Evolutionary conservation across 2,797 vertebrate genomes (phyloP).

Genomic region (Tiaroga cobitis): DNA sequence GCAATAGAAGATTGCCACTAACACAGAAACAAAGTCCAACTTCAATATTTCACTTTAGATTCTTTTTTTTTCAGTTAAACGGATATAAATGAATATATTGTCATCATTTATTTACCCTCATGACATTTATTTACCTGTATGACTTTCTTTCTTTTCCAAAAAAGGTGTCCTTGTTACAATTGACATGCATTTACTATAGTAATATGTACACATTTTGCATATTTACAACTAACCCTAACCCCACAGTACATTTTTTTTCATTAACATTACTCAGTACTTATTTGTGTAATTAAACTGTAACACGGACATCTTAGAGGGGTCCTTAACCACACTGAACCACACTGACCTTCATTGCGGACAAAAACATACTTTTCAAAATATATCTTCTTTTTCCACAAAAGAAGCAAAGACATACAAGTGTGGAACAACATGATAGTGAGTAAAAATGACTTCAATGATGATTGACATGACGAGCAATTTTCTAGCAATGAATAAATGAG

Average conservation of each 20-base stretch:
- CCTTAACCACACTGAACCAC: too few relatives aligned
- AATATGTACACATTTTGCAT: not conserved
- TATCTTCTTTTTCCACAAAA: too few relatives aligned
- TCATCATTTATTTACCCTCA: not conserved
- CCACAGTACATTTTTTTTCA: not conserved
- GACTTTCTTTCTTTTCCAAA: not conserved
- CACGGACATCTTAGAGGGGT: too few relatives aligned
- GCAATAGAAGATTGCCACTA: not conserved
- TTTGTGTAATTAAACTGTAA: not conserved
- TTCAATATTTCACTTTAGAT: not conserved
- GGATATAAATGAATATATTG: not conserved
- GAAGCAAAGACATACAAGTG: too few relatives aligned
- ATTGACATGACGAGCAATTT: not conserved
- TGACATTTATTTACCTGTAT: not conserved
- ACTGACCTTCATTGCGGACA: too few relatives aligned
- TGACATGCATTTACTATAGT: not conserved
- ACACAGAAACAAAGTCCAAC: not conserved
- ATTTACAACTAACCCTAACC: not conserved
- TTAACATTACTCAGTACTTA: not conserved
- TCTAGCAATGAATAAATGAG: not conserved
- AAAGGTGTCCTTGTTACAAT: too few relatives aligned
- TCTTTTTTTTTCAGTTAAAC: not conserved
- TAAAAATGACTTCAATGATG: not conserved
- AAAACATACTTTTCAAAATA: too few relatives aligned
- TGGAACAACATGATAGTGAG: too few relatives aligned